Evolutionary conservation across 2,113 vertebrate species (phyloP), one percentile per base, ranked within the genome.

Genomic region (Leptosomus discolor): DNA sequence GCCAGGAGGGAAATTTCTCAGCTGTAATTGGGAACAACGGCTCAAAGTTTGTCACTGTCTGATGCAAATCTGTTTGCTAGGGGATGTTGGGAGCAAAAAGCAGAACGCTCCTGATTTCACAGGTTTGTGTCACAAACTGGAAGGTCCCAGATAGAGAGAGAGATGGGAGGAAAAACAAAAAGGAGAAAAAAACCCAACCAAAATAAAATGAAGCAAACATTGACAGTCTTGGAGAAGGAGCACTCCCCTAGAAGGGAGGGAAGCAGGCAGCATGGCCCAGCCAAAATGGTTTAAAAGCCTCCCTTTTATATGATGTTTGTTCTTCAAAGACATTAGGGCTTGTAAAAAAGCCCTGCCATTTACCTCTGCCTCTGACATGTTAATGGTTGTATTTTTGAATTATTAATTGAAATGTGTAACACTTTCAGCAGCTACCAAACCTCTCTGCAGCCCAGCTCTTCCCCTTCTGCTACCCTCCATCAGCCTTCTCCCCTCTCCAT

Each of bases 331-430:
- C 94, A 85, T 85, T 70, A 89, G 79, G 89, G 84, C 95, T 97
- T 80, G 73, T 79, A 83, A 95, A 91, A 76, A 84, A 84, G n/a
- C 85, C 90, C 56, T 96, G 87, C 96, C 93, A 65, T 91, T 97
- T 97, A 88, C 96, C 94, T 96, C 94, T 93, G 91, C 90, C 67
- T 94, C 85, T 96, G 96, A 96, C 97, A 96, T 43, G 85, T 91
- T 97, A 97, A 97, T 97, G 97, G 92, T 70, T 96, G 94, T 92
- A 73, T 95, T 97, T 97, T 96, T 90, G 94, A 96, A 82, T 97
- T 96, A 97, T 98, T 97, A 98, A 97, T 94, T 97, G 95, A 98
- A 97, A 92, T 67, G 95, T 36, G 56, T 74, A 93, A 81, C 95
- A 92, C 76, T 96, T 94, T 30, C 92, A 80, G 95, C 91, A 91